Evolutionary conservation across 2,888 invertebrate species (phyloP).

Genomic region (Endotricha flammealis): DNA sequence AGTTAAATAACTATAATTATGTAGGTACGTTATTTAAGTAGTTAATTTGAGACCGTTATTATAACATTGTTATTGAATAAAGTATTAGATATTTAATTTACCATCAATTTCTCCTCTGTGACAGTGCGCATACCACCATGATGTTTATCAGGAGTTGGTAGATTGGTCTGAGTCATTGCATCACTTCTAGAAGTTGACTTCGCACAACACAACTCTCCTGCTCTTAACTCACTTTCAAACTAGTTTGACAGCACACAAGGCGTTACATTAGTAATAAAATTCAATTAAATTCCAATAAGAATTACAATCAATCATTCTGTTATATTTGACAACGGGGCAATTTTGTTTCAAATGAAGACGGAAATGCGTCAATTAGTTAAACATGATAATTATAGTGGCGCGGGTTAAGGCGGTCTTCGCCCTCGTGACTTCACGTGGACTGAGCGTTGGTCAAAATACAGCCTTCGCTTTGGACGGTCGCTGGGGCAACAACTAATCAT

Average conservation of each 20-base stretch:
- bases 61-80: constrained; percentile 6
- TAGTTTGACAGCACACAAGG: constrained; percentile 4
- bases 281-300: constrained; percentile 4
- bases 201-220: constrained; percentile 16
- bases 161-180: constrained; percentile 66
- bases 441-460: constrained; percentile 59
- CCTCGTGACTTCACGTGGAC: constrained; percentile 56
- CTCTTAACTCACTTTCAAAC: constrained; percentile 13
- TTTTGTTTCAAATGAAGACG: constrained; percentile 8
- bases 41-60: not conserved
- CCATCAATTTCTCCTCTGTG: constrained; percentile 70
- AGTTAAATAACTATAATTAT: too few relatives aligned
- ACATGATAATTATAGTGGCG: constrained; percentile 23
- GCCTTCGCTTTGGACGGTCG: constrained; percentile 56
- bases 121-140: constrained; percentile 52
- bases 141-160: constrained; percentile 50
- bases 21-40: too few relatives aligned
- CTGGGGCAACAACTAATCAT: constrained; percentile 66
- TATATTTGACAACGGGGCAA: constrained; percentile 12
- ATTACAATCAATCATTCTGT: constrained; percentile 18
- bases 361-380: constrained; percentile 19
- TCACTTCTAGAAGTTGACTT: constrained; percentile 28
- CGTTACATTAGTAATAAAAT: not conserved
- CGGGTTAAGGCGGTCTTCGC: constrained; percentile 33
- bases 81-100: constrained; percentile 33